These are phyloP conservation scores for Orius laevigatus DNA, from an alignment of 1,140 invertebrate genomes.

Conservation along the genomic window DNA sequence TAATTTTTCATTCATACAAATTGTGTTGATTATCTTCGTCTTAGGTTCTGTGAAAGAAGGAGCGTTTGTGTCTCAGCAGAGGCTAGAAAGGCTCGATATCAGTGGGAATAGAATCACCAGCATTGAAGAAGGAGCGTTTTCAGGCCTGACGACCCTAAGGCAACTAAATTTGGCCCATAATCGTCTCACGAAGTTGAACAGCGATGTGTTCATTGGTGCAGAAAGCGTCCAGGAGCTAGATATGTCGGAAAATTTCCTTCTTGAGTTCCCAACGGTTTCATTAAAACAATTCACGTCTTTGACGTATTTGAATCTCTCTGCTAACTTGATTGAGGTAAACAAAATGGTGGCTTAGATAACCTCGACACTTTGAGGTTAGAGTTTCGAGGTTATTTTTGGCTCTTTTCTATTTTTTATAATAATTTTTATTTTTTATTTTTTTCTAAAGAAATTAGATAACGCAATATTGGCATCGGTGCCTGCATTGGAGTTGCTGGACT, in stretches of 20 bases:
- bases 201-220: conserved; percentile 62
- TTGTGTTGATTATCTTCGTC: conserved; percentile 21
- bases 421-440: conserved; percentile 12
- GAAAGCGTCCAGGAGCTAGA: conserved; percentile 57
- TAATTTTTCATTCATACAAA: conserved; percentile 30
- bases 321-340: conserved; percentile 64
- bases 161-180: conserved; percentile 57
- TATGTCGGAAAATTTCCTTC: conserved; percentile 69
- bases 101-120: conserved; percentile 54
- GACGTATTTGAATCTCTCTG: conserved; percentile 58
- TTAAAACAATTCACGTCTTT: conserved; percentile 48
- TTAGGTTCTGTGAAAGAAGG: conserved; percentile 43
- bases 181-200: conserved; percentile 56
- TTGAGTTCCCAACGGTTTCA: conserved; percentile 58
- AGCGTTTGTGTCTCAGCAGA: conserved; percentile 43
- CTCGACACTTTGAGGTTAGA: not conserved
- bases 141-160: conserved; percentile 43
- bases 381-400: not conserved
- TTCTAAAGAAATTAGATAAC: conserved; percentile 46
- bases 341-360: conserved; percentile 19
- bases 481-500: conserved; percentile 55
- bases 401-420: not conserved
- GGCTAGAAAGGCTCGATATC: conserved; percentile 54
- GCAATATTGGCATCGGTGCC: conserved; percentile 44
- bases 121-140: conserved; percentile 57